Conservation (phyloP, 2,888 invertebrate genomes). For the Netelia fuscicornis region DNA sequence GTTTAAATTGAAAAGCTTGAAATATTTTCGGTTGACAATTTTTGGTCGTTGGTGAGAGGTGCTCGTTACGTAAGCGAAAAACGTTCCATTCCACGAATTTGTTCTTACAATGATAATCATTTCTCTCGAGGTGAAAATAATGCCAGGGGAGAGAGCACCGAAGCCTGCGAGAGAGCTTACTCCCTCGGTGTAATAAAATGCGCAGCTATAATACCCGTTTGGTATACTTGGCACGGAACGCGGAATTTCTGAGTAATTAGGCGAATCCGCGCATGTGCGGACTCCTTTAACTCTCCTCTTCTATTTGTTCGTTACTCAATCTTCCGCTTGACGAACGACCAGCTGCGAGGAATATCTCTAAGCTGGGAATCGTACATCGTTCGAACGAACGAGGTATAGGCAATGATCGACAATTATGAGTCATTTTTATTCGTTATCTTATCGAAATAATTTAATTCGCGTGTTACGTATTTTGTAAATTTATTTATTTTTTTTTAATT, state of each 20-base stretch:
- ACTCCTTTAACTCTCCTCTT: constrained; percentile 15
- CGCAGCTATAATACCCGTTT: constrained; percentile 15
- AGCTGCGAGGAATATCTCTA: background rate
- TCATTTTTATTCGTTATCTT: no score
- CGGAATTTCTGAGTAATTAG: constrained; percentile 78
- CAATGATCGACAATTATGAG: background rate
- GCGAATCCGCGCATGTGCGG: constrained; percentile 72
- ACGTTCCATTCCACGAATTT: background rate
- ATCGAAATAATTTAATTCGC: no score
- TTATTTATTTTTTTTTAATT: background rate
- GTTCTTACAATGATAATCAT: constrained; percentile 37
- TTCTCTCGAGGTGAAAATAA: constrained; percentile 2
- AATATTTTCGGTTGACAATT: background rate
- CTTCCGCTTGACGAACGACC: constrained; percentile 26
- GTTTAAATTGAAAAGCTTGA: background rate
- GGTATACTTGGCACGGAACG: constrained; percentile 72
- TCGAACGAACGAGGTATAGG: background rate
- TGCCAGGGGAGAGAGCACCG: constrained; percentile 36
- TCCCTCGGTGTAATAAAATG: constrained; percentile 44
- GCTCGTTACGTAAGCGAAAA: background rate
- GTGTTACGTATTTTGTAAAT: no score
- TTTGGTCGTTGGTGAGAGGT: background rate
- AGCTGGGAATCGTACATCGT: background rate
- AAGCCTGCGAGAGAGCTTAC: constrained; percentile 19
- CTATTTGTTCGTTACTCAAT: constrained; percentile 33